Conservation (phyloP, 2,797 vertebrate genomes). For the Gallinago nigripennis region DNA sequence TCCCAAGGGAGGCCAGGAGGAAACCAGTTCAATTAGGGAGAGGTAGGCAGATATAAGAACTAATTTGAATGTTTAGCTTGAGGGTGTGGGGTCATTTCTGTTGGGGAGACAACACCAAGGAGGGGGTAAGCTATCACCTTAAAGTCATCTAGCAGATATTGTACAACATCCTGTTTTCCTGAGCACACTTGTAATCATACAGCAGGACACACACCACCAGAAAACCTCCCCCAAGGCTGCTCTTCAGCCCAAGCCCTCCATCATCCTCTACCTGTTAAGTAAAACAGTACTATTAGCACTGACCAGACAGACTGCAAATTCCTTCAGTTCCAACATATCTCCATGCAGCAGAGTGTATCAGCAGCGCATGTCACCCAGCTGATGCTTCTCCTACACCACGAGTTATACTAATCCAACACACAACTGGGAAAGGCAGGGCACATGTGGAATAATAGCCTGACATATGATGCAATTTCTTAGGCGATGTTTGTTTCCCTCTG, state of each 20-base stretch:
- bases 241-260: background rate
- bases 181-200: background rate
- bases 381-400: background rate
- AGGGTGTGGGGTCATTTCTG: background rate
- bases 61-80: background rate
- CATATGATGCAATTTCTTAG: background rate
- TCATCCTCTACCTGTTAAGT: background rate
- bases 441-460: background rate
- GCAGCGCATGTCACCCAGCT: background rate
- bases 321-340: background rate
- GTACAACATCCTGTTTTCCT: background rate
- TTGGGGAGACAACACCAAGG: background rate
- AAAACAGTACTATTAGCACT: background rate
- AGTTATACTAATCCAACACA: background rate
- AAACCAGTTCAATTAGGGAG: background rate
- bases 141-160: background rate
- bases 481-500: background rate
- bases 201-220: background rate
- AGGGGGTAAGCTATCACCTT: background rate
- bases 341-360: background rate
- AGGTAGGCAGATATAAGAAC: background rate
- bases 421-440: background rate
- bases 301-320: background rate
- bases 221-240: background rate
- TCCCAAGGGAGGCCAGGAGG: background rate